A percentile compares a stretch with the other conserved stretches of the same genome.
These are phyloP conservation scores for Agapetus fuscipes DNA, from an alignment of 2,888 invertebrate genomes.

Conservation along the genomic window DNA sequence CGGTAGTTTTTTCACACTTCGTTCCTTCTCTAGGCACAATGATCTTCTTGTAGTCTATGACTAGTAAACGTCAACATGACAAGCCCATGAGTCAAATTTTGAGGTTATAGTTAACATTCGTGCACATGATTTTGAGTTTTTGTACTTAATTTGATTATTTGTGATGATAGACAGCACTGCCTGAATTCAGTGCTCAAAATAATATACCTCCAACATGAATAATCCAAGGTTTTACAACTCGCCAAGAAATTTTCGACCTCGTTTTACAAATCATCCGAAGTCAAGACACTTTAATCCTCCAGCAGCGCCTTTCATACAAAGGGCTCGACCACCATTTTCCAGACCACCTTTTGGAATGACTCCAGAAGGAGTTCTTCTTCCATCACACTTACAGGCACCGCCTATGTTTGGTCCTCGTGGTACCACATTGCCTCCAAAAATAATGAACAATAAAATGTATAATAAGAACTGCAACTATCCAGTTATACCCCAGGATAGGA, in stretches of 20 bases:
- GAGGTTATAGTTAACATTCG: no score
- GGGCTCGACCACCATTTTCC: slow-evolving; percentile 6
- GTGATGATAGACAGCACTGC: background rate
- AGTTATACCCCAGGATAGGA: background rate
- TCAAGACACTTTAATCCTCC: slow-evolving; percentile 3
- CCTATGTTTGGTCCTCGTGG: slow-evolving; percentile 34
- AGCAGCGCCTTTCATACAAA: slow-evolving; percentile 5
- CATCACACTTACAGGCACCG: slow-evolving; percentile 30
- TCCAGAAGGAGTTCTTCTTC: slow-evolving; percentile 31
- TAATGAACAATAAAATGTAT: slow-evolving; percentile 20
- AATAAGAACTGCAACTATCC: background rate
- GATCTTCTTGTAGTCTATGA: no score
- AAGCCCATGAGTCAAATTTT: no score
- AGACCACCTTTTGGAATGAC: slow-evolving; percentile 21
- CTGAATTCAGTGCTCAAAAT: background rate
- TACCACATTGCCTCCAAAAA: slow-evolving; percentile 29
- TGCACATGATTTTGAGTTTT: no score
- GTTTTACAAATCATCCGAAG: background rate
- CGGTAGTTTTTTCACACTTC: no score
- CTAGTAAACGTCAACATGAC: no score
- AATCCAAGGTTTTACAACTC: background rate
- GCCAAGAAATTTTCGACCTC: slow-evolving; percentile 1
- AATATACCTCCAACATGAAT: background rate
- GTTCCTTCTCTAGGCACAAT: no score
- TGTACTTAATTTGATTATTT: no score